Evolutionary conservation across 2,113 vertebrate species (phyloP).

Genomic region (Cochlearius cochlearius): DNA sequence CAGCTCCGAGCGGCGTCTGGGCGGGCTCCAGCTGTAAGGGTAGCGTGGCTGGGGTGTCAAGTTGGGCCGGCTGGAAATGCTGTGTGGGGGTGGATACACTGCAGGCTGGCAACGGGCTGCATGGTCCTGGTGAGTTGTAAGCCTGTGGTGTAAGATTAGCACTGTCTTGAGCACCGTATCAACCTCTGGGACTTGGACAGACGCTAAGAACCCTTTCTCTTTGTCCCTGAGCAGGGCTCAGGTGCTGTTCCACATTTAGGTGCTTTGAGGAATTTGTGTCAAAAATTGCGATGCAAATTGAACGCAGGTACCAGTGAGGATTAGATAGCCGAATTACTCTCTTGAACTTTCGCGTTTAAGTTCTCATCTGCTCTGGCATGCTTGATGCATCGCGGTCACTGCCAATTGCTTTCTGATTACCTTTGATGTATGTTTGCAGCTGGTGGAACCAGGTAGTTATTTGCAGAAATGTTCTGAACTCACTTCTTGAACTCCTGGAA

Average conservation of each 20-base stretch:
- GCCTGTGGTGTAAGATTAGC: not conserved
- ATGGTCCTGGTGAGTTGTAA: rapidly evolving
- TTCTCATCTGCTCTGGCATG: not conserved
- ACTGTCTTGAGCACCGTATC: not conserved
- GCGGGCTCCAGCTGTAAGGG: not conserved
- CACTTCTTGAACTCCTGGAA: not conserved
- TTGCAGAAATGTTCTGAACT: not conserved
- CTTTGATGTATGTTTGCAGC: not conserved
- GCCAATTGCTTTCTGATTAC: not conserved
- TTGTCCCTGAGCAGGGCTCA: not conserved
- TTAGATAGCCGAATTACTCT: not conserved
- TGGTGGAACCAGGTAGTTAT: not conserved
- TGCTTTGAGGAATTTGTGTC: not conserved
- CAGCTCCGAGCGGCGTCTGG: rapidly evolving
- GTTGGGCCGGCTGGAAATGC: not conserved
- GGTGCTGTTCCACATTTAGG: not conserved
- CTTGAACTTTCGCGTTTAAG: not conserved
- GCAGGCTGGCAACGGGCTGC: not conserved
- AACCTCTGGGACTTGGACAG: not conserved
- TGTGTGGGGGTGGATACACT: rapidly evolving
- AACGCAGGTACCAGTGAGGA: not conserved
- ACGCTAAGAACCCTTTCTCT: not conserved
- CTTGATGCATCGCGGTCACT: not conserved
- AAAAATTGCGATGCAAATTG: not conserved
- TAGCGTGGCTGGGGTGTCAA: rapidly evolving